Conservation (phyloP, 2,113 vertebrate genomes). For the Gila orcuttii region DNA sequence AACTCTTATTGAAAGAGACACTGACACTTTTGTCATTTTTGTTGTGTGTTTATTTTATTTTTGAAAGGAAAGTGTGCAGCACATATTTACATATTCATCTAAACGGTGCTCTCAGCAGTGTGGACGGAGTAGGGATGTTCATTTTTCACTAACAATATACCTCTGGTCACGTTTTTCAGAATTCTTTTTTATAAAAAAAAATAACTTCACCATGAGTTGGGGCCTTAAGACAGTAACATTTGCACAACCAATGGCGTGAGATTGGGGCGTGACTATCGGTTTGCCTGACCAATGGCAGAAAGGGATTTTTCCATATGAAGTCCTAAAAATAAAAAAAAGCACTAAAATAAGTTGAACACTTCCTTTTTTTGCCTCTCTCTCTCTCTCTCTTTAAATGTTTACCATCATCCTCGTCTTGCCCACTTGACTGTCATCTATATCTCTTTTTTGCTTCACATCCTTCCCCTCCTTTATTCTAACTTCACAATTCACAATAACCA, state of each 20-base stretch:
- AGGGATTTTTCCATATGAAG: not conserved
- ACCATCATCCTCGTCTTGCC: not conserved
- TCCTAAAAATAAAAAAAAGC: not conserved
- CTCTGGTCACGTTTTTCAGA: no score
- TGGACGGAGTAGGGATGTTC: no score
- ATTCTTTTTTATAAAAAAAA: no score
- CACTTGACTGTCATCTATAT: not conserved
- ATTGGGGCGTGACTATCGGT: not conserved
- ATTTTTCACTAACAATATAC: no score
- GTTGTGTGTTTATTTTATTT: no score
- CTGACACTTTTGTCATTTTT: no score
- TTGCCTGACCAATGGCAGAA: not conserved
- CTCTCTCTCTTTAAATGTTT: not conserved
- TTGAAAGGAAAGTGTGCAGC: no score
- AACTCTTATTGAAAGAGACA: no score
- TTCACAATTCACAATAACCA: not conserved
- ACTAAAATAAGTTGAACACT: not conserved
- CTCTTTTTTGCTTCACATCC: conserved; percentile 21
- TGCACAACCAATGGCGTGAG: not conserved
- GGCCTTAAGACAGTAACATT: no score
- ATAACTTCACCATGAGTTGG: no score
- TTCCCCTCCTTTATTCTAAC: not conserved
- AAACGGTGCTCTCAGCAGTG: no score
- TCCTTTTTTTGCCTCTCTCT: not conserved
- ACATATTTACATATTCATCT: no score